These are phyloP conservation scores for Neelides folsomi DNA, from an alignment of 2,888 invertebrate species.

Conservation along the genomic window DNA sequence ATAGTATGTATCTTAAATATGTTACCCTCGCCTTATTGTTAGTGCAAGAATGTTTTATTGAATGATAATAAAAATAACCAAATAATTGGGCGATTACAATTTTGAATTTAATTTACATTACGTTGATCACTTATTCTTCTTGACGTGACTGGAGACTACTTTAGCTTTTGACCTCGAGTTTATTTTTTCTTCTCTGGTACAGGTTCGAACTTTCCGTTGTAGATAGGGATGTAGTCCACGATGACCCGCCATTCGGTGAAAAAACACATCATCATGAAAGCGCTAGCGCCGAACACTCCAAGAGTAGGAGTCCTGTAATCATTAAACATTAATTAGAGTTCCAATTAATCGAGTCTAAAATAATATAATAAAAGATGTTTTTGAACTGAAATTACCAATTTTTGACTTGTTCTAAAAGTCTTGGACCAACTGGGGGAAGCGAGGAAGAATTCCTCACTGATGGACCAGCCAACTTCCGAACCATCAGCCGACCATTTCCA, in stretches of 20 bases:
- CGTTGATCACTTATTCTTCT: no score
- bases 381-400: constrained; percentile 18
- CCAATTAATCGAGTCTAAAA: constrained; percentile 6
- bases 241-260: constrained; percentile 67
- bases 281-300: constrained; percentile 51
- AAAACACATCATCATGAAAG: constrained; percentile 50
- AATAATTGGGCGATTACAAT: no score
- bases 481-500: constrained; percentile 11
- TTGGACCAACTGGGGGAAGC: constrained; percentile 19
- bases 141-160: no score
- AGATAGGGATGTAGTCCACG: constrained; percentile 58
- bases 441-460: neutral
- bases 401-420: constrained; percentile 19
- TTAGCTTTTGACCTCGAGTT: no score
- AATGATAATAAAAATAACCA: no score
- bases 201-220: constrained; percentile 55
- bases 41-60: no score
- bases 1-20: no score
- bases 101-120: no score
- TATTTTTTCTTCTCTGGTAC: constrained; percentile 19
- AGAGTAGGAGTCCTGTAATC: constrained; percentile 47
- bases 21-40: no score
- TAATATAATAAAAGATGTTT: neutral
- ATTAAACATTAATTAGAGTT: constrained; percentile 19
- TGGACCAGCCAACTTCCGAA: neutral